phyloP scores from a whole-genome alignment of 2,797 vertebrate genomes.

The Hirundo rustica region DNA sequence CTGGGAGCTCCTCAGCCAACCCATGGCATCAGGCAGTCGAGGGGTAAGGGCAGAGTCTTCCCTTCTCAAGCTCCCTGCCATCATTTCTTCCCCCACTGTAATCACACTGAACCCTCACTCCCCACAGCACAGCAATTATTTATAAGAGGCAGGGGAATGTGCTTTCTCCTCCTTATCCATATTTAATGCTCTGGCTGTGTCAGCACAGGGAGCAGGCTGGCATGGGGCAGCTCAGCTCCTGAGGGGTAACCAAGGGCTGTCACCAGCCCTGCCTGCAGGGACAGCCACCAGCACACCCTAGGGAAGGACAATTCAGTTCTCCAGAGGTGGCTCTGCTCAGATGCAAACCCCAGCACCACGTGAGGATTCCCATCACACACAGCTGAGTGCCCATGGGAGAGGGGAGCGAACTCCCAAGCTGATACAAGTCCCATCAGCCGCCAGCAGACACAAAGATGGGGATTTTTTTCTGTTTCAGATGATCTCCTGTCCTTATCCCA shows the following conservation, averaged over 20 bases:
- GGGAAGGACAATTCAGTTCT: fast-evolving
- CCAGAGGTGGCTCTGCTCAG: neutral
- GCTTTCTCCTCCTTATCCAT: neutral
- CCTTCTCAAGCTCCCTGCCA: neutral
- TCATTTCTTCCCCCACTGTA: neutral
- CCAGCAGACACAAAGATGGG: neutral
- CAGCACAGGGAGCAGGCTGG: neutral
- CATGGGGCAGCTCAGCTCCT: neutral
- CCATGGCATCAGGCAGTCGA: fast-evolving
- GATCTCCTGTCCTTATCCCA: fast-evolving
- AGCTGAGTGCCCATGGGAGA: neutral
- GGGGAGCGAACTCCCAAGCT: neutral
- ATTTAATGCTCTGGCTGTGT: neutral
- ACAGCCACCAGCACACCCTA: neutral
- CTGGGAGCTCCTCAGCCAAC: neutral
- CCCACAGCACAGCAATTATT: neutral
- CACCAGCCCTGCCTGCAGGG: fast-evolving
- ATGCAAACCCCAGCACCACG: neutral
- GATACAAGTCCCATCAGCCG: neutral
- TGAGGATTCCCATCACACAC: fast-evolving
- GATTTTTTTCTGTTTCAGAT: fast-evolving
- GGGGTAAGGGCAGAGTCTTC: neutral
- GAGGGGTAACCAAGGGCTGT: neutral
- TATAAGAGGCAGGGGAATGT: neutral
- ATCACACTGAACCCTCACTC: neutral